phyloP scores from a whole-genome alignment of 2,888 invertebrate species.

The Spisula solida region DNA sequence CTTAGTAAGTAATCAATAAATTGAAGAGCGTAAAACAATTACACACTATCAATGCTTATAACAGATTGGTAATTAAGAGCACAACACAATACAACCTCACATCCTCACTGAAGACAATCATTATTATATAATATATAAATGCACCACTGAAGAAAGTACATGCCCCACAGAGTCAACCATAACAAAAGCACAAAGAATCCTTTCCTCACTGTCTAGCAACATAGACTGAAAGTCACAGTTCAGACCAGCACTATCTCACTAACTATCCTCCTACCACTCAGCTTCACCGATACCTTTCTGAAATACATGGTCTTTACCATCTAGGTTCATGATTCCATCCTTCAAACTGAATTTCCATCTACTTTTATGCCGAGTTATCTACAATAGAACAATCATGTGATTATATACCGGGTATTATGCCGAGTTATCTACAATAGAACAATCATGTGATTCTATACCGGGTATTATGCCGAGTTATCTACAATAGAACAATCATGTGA shows the following conservation, averaged over 20 bases:
- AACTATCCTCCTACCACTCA: constrained; percentile 92
- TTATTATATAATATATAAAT: background rate
- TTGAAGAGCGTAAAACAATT: background rate
- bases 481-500: constrained; percentile 57
- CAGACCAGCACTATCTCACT: background rate
- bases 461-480: constrained; percentile 95
- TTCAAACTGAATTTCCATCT: constrained; percentile 99
- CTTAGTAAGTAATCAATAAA: background rate
- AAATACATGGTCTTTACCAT: constrained; percentile 99
- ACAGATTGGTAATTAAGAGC: background rate
- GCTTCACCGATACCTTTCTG: constrained; percentile 99
- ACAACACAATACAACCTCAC: background rate
- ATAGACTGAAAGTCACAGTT: constrained; percentile 43
- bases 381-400: constrained; percentile 57
- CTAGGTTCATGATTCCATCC: constrained; percentile 99
- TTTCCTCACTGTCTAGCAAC: background rate
- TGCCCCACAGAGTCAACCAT: background rate
- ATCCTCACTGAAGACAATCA: background rate
- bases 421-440: constrained; percentile 93
- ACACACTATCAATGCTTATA: background rate
- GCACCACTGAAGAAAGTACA: background rate
- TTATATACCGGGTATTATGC: constrained; percentile 88
- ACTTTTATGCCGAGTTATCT: constrained; percentile 98
- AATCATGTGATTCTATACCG: background rate
- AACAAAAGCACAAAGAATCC: constrained; percentile 3